Evolutionary conservation across 2,113 vertebrate genomes (phyloP).

Genomic region (Hoplias malabaricus): DNA sequence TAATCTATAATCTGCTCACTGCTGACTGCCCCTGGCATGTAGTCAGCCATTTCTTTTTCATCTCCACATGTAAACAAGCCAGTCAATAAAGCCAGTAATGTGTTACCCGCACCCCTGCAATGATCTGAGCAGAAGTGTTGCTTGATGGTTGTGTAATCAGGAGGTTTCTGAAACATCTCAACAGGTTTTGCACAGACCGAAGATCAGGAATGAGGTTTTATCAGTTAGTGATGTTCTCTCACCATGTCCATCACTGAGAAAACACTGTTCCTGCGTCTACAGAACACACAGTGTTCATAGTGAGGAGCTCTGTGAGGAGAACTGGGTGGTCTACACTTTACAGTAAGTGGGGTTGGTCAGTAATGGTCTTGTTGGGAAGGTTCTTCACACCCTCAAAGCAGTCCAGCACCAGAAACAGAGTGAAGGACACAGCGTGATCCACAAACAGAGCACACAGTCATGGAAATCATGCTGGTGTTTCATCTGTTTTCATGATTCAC

Average conservation of each 20-base stretch:
- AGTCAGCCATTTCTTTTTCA: constrained; percentile 7
- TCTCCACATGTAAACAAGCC: constrained; percentile 13
- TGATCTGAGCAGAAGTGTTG: background rate
- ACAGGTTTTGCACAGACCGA: background rate
- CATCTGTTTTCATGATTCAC: background rate
- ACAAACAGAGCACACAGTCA: too few species aligned
- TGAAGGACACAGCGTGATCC: constrained; percentile 95
- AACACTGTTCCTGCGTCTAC: background rate
- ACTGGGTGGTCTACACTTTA: constrained; percentile 96
- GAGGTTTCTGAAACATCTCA: background rate
- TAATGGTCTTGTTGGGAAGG: constrained; percentile 94
- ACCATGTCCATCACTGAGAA: background rate
- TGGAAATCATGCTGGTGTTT: background rate
- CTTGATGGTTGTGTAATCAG: background rate
- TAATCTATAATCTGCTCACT: constrained; percentile 1
- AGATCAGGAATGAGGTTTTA: background rate
- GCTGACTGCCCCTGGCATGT: constrained; percentile 4
- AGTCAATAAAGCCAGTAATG: constrained; percentile 1
- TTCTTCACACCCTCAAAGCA: constrained; percentile 94
- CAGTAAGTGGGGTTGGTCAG: constrained; percentile 90
- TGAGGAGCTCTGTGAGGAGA: constrained; percentile 96
- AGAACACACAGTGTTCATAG: constrained; percentile 81
- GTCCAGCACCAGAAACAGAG: constrained; percentile 91
- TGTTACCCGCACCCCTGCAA: background rate
- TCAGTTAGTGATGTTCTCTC: background rate